Evolutionary conservation across 2,113 vertebrate genomes (phyloP), one percentile per base, ranked within the genome.

Genomic region (Aplodontia rufa): DNA sequence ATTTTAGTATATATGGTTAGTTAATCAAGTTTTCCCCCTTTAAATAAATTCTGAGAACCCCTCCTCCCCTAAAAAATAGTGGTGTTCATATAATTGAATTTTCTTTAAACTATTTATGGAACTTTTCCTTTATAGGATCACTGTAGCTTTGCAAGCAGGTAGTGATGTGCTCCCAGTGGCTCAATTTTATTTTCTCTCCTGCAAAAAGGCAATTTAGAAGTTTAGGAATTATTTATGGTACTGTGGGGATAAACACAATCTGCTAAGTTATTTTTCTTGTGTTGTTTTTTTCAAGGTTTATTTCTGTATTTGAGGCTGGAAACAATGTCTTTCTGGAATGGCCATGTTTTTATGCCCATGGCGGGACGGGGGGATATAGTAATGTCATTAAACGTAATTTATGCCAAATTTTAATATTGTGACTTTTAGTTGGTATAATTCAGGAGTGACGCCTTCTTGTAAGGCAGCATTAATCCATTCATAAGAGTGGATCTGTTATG

Each of bases 151-250:
- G 55, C 78, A 94, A 51, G 79, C 88, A 68, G 91, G 37, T 82
- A 95, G 51, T 91, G 87, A 40, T 69, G 7, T 83, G n/a, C 60
- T 97, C 9, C 90, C n/a, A 76, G 28, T 93, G 87, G 49, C 45
- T 93, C 80, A 13, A 69, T 66, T n/a, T 94, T 86, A 89, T 90
- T 94, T 97, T 87, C 62, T 97, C 24, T 32, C 64, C 83, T 87
- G 79, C 82, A 97, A 95, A 97, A 86, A 89, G 40, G 90, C 92
- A 92, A 87, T 94, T 96, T 75, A 85, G 79, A 96, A 88, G 66
- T 93, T 96, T 84, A 98, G 49, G 76, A 94, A 95, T 97, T 97
- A 95, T 97, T 98, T 95, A 82, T 76, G 82, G 79, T 94, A 89
- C 94, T 95, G 40, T 96, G 45, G 90, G 96, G 95, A 91, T 95